Conservation (phyloP, 1,140 invertebrate genomes). For the Pemphigus obesinymphae region DNA sequence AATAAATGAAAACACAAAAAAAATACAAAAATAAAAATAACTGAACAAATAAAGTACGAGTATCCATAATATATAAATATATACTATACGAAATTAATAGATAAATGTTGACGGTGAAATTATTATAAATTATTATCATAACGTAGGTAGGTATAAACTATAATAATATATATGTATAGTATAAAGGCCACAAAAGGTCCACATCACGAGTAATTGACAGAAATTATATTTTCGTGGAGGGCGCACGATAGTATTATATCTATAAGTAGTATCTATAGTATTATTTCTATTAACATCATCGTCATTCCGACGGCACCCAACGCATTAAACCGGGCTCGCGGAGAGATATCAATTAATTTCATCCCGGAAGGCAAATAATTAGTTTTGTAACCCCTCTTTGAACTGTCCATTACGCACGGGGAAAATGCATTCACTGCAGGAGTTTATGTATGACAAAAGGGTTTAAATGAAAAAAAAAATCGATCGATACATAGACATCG, state of each 20-base stretch:
- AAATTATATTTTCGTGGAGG: neutral
- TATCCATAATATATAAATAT: no score
- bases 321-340: slow-evolving; percentile 15
- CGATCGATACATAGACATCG: neutral
- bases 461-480: neutral
- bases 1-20: no score
- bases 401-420: neutral
- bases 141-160: neutral
- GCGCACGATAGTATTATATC: no score
- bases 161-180: neutral
- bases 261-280: no score
- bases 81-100: neutral
- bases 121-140: no score
- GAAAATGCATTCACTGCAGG: neutral
- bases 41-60: no score
- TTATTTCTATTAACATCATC: slow-evolving; percentile 30
- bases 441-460: neutral
- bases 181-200: neutral
- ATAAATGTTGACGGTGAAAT: neutral
- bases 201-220: neutral
- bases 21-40: no score
- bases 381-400: slow-evolving; percentile 14
- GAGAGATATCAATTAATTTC: slow-evolving; percentile 34
- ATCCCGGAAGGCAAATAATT: slow-evolving; percentile 29
- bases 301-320: neutral